Evolutionary conservation across 2,113 vertebrate genomes (phyloP), one percentile per base, ranked within the genome.

Genomic region (Dromas ardeola): DNA sequence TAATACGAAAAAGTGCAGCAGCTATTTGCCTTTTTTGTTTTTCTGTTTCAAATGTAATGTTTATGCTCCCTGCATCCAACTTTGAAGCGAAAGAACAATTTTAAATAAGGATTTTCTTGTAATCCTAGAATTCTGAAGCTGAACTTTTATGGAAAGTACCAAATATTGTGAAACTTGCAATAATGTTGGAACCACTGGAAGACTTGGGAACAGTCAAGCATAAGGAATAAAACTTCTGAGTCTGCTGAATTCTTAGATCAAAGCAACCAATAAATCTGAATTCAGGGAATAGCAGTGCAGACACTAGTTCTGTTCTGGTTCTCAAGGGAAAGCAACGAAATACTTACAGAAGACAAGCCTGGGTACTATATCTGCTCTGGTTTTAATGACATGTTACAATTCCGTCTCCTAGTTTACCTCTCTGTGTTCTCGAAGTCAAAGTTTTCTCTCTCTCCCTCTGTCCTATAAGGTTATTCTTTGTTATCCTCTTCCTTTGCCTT

Each of bases 201-300:
- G 40, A 49, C 83, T 71, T 81, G 77, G 81, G 76, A 96, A 89
- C 45, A 78, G 69, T 79, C 43, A 73, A 92, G 45, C 25, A 40
- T 27, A 73, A 79, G 77, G 15, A 97, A 87, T 74, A 94, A 96
- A 93, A 91, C 73, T 84, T 81, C 63, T 61, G 61, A 91, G 59
- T 87, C 91, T 76, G 47, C 32, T 40, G 52, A 91, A 72, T 56
- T 89, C 81, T 84, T 52, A 84, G 61, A 94, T 94, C 94, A 97
- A 96, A 96, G 91, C 34, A 87, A 79, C 72, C 40, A 91, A 84
- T 89, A 95, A 96, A 96, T 91, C 65, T 56, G 61, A 87, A 72
- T 63, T 91, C 34, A 59, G 65, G 73, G 83, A 93, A 87, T 5
- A 91, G 83, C 83, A 91, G 50, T 34, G 30, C n/a, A 71, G 63